These are phyloP conservation scores for Nemoura dubitans DNA, from an alignment of 2,888 invertebrate species.

Conservation along the genomic window DNA sequence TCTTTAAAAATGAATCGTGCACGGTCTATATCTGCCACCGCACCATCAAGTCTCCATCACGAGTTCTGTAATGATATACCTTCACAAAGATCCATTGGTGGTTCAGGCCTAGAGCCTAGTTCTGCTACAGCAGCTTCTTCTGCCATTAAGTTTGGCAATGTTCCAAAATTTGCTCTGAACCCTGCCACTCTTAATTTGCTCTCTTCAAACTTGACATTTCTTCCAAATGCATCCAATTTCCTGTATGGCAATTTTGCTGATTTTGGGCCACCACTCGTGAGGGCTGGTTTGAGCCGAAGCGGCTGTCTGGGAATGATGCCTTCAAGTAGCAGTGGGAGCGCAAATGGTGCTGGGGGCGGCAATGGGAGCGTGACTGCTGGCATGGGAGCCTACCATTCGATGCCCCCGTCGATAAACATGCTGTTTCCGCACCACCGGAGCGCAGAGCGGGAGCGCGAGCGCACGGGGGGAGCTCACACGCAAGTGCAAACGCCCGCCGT, in stretches of 20 bases:
- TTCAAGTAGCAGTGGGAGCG: neutral
- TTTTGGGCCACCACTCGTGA: slow-evolving; percentile 25
- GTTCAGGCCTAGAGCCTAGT: neutral
- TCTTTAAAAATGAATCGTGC: neutral
- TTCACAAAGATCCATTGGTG: neutral
- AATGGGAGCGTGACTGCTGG: slow-evolving; percentile 14
- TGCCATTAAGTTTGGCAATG: neutral
- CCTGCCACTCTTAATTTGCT: slow-evolving; percentile 35
- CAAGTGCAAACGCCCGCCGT: slow-evolving; percentile 43
- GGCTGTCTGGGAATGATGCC: neutral
- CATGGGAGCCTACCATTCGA: slow-evolving; percentile 46
- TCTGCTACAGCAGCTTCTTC: neutral
- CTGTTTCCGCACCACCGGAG: slow-evolving; percentile 48
- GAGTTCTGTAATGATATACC: neutral
- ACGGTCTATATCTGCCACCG: neutral
- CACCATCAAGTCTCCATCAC: neutral
- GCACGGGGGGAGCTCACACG: neutral
- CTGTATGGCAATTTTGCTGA: slow-evolving; percentile 35
- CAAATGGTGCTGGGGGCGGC: neutral
- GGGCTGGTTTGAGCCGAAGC: neutral
- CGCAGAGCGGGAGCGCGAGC: neutral
- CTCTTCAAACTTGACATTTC: slow-evolving; percentile 29
- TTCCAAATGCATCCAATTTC: slow-evolving; percentile 40
- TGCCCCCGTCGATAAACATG: slow-evolving; percentile 49
- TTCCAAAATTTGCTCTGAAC: slow-evolving; percentile 1